phyloP scores from a whole-genome alignment of 92 coral and sea anemone species.

The Diadumene lineata region DNA sequence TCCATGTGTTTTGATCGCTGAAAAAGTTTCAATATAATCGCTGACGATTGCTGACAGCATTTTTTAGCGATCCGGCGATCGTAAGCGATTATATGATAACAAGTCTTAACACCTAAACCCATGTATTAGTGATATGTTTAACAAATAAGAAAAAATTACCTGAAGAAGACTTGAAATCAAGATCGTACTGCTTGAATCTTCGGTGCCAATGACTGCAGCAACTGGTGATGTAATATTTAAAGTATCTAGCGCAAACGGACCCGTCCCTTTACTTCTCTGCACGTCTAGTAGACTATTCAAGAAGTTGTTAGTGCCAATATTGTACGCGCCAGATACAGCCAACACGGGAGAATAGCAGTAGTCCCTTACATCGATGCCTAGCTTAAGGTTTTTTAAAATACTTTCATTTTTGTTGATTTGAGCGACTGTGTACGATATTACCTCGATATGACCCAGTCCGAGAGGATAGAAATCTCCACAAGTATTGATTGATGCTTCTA shows the following conservation, averaged over 20 bases:
- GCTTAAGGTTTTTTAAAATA: slow-evolving; percentile 50
- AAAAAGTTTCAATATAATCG: too few relatives aligned
- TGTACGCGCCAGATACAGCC: slow-evolving; percentile 61
- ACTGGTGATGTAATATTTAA: slow-evolving; percentile 39
- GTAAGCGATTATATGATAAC: too few relatives aligned
- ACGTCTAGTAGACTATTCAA: slow-evolving; percentile 30
- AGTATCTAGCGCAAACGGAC: background rate
- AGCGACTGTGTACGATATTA: slow-evolving; percentile 58
- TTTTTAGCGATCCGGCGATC: too few relatives aligned
- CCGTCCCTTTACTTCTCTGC: too few relatives aligned
- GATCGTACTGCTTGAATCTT: slow-evolving; percentile 65
- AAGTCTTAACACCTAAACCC: too few relatives aligned
- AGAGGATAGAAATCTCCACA: slow-evolving; percentile 67
- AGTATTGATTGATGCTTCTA: slow-evolving; percentile 40
- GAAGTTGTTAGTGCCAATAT: slow-evolving; percentile 53
- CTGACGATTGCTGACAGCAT: too few relatives aligned
- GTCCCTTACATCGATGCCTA: slow-evolving; percentile 71
- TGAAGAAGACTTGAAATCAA: slow-evolving; percentile 64
- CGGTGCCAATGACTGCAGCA: slow-evolving; percentile 63
- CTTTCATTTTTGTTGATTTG: slow-evolving; percentile 52
- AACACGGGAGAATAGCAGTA: slow-evolving; percentile 64
- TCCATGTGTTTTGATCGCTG: too few relatives aligned
- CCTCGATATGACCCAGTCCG: slow-evolving; percentile 78
- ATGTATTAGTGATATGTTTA: too few relatives aligned
- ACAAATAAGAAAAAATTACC: too few relatives aligned